A percentile compares a stretch with the other conserved stretches of the same genome.
Evolutionary conservation across 2,888 invertebrate genomes (phyloP).

Genomic region (Dendrolimus houi): DNA sequence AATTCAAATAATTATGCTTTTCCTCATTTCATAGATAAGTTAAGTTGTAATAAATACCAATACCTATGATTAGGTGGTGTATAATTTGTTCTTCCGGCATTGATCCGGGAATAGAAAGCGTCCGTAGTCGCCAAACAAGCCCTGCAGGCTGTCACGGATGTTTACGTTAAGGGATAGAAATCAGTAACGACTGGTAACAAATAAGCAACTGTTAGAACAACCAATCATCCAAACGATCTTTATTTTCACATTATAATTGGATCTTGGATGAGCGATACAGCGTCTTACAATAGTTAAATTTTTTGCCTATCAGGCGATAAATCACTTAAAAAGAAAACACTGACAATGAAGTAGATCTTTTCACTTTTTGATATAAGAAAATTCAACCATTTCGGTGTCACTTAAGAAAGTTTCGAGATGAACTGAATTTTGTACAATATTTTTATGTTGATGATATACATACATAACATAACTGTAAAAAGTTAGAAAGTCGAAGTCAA

Average conservation of each 20-base stretch:
- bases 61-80: constrained; percentile 7
- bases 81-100: constrained; percentile 58
- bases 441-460: neutral
- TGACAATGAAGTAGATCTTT: no score
- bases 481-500: neutral
- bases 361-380: no score
- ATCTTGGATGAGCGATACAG: no score
- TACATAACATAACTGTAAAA: neutral
- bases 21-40: no score
- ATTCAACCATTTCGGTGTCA: constrained; percentile 5
- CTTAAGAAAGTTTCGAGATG: constrained; percentile 1
- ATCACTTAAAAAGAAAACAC: no score
- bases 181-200: constrained; percentile 38
- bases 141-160: constrained; percentile 45
- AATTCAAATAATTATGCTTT: no score
- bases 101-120: constrained; percentile 48
- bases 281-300: no score
- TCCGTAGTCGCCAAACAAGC: constrained; percentile 36
- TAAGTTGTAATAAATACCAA: neutral
- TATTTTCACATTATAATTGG: no score
- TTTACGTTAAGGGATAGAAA: constrained; percentile 48
- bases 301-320: no score
- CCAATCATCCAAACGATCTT: neutral
- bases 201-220: constrained; percentile 27
- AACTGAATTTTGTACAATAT: neutral